Percentiles rank a stretch among this genome's conserved stretches.
Conservation (phyloP, 2,113 vertebrate species). For the Lophius piscatorius region DNA sequence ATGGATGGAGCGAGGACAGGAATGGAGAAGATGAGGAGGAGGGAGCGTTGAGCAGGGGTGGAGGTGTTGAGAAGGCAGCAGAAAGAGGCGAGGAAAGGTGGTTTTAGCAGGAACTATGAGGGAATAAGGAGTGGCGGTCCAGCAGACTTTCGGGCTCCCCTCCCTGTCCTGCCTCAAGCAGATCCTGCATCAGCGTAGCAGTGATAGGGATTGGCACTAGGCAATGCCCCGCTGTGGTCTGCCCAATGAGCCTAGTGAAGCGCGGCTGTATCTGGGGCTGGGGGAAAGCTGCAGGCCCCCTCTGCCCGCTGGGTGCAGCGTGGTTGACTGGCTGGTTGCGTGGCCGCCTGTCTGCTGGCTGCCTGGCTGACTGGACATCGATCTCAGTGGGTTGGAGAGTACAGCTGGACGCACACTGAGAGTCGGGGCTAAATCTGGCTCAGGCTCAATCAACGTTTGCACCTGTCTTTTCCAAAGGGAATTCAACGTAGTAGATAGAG, state of each 20-base stretch:
- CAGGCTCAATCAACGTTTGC: slow-evolving; percentile 80
- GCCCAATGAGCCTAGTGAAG: slow-evolving; percentile 86
- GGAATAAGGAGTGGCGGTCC: slow-evolving; percentile 54
- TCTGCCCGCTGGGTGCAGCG: slow-evolving; percentile 73
- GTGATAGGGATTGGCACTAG: slow-evolving; percentile 72
- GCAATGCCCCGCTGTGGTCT: slow-evolving; percentile 82
- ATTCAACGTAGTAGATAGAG: slow-evolving; percentile 77
- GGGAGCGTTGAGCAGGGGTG: slow-evolving; percentile 79
- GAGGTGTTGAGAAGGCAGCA: slow-evolving; percentile 45
- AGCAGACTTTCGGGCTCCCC: slow-evolving; percentile 37
- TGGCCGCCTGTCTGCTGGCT: slow-evolving; percentile 77
- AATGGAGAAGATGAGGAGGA: slow-evolving; percentile 74
- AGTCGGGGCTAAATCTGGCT: slow-evolving; percentile 86
- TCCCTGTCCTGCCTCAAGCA: slow-evolving; percentile 49
- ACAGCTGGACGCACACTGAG: slow-evolving; percentile 87
- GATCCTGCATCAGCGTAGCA: slow-evolving; percentile 64
- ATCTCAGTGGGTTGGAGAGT: slow-evolving; percentile 88
- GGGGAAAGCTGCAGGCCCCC: slow-evolving; percentile 68
- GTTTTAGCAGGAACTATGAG: slow-evolving; percentile 64
- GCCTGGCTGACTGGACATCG: slow-evolving; percentile 84
- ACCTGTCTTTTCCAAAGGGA: slow-evolving; percentile 82
- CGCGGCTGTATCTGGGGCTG: slow-evolving; percentile 68
- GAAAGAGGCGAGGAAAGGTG: slow-evolving; percentile 65
- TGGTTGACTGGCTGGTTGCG: slow-evolving; percentile 66
- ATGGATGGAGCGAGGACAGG: slow-evolving; percentile 88